phyloP scores from a whole-genome alignment of 2,797 vertebrate genomes.

The Tauraco hartlaubi region DNA sequence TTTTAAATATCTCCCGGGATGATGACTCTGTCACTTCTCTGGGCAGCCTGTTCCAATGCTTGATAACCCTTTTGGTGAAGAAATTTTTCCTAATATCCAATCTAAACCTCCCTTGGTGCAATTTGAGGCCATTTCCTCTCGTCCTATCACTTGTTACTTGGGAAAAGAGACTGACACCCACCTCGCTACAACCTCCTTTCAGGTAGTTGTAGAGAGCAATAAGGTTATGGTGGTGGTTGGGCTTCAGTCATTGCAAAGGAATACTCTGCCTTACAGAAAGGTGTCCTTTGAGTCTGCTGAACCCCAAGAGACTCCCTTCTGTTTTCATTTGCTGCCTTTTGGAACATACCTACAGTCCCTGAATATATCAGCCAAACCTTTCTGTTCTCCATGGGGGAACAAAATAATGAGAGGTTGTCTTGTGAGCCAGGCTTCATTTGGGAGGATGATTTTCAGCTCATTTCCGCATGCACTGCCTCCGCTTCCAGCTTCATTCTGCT shows the following conservation, averaged over 20 bases:
- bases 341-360: conserved; percentile 16
- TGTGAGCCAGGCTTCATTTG: not conserved
- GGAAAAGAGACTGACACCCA: not conserved
- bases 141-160: not conserved
- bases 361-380: not conserved
- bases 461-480: rapidly evolving
- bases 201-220: not conserved
- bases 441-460: not conserved
- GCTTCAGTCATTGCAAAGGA: not conserved
- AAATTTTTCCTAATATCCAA: not conserved
- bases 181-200: not conserved
- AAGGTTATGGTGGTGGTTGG: not conserved
- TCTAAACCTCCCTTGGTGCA: not conserved
- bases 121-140: not conserved
- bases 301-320: not conserved
- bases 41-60: not conserved
- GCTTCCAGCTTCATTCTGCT: not conserved
- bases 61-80: not conserved
- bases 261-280: not conserved
- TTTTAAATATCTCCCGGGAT: not conserved
- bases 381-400: conserved; percentile 21
- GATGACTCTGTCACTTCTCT: not conserved
- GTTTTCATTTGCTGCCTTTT: not conserved
- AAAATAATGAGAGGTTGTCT: conserved; percentile 60
- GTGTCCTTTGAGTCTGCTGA: not conserved